Evolutionary conservation across 2,888 invertebrate species (phyloP).

Genomic region (Drepana falcataria): DNA sequence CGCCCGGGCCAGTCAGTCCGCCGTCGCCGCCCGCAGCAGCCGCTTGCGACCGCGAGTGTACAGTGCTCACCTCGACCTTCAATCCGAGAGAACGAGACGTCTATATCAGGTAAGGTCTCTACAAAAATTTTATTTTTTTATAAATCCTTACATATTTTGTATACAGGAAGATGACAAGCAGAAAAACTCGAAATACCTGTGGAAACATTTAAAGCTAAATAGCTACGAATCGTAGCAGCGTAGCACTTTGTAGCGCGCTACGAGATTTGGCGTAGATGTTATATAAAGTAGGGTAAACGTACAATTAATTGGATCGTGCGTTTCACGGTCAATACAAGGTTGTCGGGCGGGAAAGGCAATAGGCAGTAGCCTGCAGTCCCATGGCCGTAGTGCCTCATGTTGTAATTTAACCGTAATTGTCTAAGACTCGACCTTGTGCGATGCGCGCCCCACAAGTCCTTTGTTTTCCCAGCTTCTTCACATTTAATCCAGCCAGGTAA

Average conservation of each 20-base stretch:
- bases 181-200: background rate
- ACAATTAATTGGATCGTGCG: conserved; percentile 13
- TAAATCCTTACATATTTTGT: background rate
- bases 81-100: conserved; percentile 71
- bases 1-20: conserved; percentile 71
- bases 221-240: conserved; percentile 27
- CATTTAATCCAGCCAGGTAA: background rate
- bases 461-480: conserved; percentile 36
- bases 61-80: conserved; percentile 68
- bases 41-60: conserved; percentile 59
- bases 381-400: conserved; percentile 23
- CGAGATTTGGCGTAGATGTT: conserved; percentile 16
- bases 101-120: conserved; percentile 64
- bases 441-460: conserved; percentile 39
- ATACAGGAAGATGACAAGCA: too few species aligned
- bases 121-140: conserved; percentile 20
- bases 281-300: conserved; percentile 19
- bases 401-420: conserved; percentile 54
- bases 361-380: conserved; percentile 28
- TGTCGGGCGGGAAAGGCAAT: conserved; percentile 24
- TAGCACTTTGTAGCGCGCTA: conserved; percentile 23
- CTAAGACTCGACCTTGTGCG: conserved; percentile 48
- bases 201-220: conserved; percentile 19
- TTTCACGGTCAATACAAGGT: conserved; percentile 71
- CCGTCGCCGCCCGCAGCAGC: conserved; percentile 55